Percentiles rank a stretch among this genome's conserved stretches.
Conservation (phyloP, 2,797 vertebrate species). For the Anabas testudineus region DNA sequence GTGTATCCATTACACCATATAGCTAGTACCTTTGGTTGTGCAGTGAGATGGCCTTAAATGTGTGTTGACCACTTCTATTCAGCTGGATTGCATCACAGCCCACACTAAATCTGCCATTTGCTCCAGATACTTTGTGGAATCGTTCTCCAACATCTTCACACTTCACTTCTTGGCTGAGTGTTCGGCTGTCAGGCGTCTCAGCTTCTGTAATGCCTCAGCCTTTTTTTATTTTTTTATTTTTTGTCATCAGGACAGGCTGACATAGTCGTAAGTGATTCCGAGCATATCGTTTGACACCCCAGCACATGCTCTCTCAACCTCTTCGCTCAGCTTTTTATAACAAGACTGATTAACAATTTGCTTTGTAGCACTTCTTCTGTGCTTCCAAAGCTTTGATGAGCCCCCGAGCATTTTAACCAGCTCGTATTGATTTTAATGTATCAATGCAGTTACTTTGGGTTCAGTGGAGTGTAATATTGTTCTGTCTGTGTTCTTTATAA, state of each 20-base stretch:
- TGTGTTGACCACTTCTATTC: slow-evolving; percentile 4
- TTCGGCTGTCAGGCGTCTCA: slow-evolving; percentile 45
- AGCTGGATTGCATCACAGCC: not conserved
- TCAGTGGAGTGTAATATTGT: slow-evolving; percentile 35
- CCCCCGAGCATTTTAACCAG: slow-evolving; percentile 37
- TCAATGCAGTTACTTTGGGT: slow-evolving; percentile 34
- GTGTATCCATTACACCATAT: slow-evolving; percentile 21
- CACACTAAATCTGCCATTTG: slow-evolving; percentile 34
- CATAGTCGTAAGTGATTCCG: slow-evolving; percentile 53
- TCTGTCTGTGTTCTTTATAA: slow-evolving; percentile 29
- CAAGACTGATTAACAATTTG: slow-evolving; percentile 14
- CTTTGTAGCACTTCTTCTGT: not conserved
- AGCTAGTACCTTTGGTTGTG: slow-evolving; percentile 25
- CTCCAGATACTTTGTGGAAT: slow-evolving; percentile 20
- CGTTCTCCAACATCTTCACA: slow-evolving; percentile 33
- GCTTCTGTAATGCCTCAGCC: slow-evolving; percentile 64
- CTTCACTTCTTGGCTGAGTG: slow-evolving; percentile 33
- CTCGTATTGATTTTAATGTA: slow-evolving; percentile 57
- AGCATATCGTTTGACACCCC: slow-evolving; percentile 50
- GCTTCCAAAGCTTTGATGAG: not conserved
- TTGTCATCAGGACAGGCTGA: slow-evolving; percentile 42
- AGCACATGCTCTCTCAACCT: slow-evolving; percentile 10
- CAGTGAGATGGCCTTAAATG: not conserved
- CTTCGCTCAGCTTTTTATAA: slow-evolving; percentile 19
- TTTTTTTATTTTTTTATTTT: slow-evolving; percentile 39